Base-by-base conservation (phyloP, 2,797 vertebrate species). In the Spondyliosoma cantharus region DNA sequence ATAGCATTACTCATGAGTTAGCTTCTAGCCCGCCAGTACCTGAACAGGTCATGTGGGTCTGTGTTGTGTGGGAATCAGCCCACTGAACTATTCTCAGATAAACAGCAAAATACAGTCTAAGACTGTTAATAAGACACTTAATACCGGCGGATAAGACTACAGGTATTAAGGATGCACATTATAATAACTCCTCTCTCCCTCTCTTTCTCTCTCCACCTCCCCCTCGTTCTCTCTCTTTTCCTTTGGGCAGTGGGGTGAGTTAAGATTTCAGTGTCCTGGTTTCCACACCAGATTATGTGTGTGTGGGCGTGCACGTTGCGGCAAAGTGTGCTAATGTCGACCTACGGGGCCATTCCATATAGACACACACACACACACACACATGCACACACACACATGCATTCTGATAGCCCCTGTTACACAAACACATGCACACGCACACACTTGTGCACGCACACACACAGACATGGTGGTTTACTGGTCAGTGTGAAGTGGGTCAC, bases 101-200 rank as follows among this genome's bases (percentile, higher is more conserved):
- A 89, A 89, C 87, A 88, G 85, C 82, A 78, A 91, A 80, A 87
- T 8, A 32, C 63, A 80, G 72, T 80, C 74, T 81, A 85, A 92
- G 86, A 88, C 86, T 61, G 68, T 86, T 93, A 93, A 93, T 93
- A 88, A 90, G 89, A 89, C 66, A 73, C 74, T 88, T 93, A 93
- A 94, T 92, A 78, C 93, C 90, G 74, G 61, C 20, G 90, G 92
- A 93, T 92, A 86, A 92, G 78, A 85, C 69, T 70, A 63, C 76
- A 88, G 90, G 92, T 91, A 91, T 91, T 92, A 90, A 60, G 78
- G 86, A 85, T 83, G 86, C 80, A 83, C 82, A 84, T 92, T 69
- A 88, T 88, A 75, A 85, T 88, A 82, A 79, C 69, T 74, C 78
- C 75, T 74, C 56, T 79, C 66, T 76, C 56, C 45, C 32, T 43